Evolutionary conservation across 2,797 vertebrate genomes (phyloP).

Genomic region (Hippoglossus hippoglossus): DNA sequence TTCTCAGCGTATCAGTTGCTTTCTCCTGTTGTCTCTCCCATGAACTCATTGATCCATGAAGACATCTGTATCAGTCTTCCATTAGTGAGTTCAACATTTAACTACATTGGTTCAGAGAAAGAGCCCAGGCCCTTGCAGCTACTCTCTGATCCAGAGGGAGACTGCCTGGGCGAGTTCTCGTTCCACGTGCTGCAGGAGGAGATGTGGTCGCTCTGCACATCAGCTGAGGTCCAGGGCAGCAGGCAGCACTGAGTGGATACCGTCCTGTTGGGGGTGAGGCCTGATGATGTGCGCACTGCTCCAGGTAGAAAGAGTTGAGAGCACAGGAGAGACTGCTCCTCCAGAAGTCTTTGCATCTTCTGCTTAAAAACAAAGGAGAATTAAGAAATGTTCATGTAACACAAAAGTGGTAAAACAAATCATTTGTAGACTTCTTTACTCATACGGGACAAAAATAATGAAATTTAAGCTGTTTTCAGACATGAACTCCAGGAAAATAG

Average conservation of each 20-base stretch:
- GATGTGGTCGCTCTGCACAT: conserved; percentile 5
- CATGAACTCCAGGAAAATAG: no score
- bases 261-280: conserved; percentile 27
- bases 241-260: conserved; percentile 74
- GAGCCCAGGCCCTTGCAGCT: conserved; percentile 16
- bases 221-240: conserved; percentile 26
- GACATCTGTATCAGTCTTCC: not conserved
- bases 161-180: conserved; percentile 8
- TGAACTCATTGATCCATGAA: not conserved
- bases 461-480: no score
- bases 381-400: not conserved
- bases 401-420: not conserved
- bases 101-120: no score
- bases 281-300: not conserved
- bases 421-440: not conserved
- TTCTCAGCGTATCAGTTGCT: not conserved
- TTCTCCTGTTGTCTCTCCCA: no score
- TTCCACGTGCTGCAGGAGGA: conserved; percentile 30
- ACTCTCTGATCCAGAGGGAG: conserved; percentile 18
- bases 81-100: no score
- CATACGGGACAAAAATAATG: no score
- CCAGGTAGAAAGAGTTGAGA: conserved; percentile 66
- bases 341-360: conserved; percentile 81
- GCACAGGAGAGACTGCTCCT: conserved; percentile 81
- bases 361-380: conserved; percentile 39